These are phyloP conservation scores for Drosophila mimetica DNA, from an alignment of 2,888 invertebrate genomes.

Conservation along the genomic window DNA sequence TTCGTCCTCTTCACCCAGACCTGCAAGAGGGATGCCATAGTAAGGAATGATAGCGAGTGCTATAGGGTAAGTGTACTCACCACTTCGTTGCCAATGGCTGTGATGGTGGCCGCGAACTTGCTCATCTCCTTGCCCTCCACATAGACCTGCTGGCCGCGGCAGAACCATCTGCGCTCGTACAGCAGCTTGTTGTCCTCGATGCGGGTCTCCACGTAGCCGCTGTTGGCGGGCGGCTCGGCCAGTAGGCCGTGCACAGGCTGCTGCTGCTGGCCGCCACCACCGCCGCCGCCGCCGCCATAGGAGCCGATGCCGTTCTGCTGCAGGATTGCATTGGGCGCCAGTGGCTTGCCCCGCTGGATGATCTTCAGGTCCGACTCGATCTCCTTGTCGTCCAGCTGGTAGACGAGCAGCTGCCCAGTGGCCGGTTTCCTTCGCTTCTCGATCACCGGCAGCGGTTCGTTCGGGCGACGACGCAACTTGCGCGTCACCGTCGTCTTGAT, in stretches of 20 bases:
- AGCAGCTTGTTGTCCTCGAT: conserved; percentile 97
- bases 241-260: conserved; percentile 63
- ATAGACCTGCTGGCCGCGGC: conserved; percentile 96
- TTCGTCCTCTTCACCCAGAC: conserved; percentile 94
- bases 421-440: conserved; percentile 94
- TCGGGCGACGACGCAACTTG: conserved; percentile 95
- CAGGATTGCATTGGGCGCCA: conserved; percentile 85
- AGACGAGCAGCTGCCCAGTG: conserved; percentile 93
- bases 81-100: conserved; percentile 95
- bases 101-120: conserved; percentile 94
- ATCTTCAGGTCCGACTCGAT: conserved; percentile 93
- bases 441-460: conserved; percentile 95
- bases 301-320: conserved; percentile 84
- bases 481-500: conserved; percentile 98
- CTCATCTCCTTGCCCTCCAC: conserved; percentile 94
- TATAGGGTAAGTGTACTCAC: conserved; percentile 85
- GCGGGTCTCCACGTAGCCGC: conserved; percentile 90
- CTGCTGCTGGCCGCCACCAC: conserved; percentile 60
- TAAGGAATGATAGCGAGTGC: no score
- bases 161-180: conserved; percentile 97
- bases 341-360: conserved; percentile 88
- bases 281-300: conserved; percentile 48
- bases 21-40: no score
- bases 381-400: conserved; percentile 94
- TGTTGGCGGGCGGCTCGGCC: conserved; percentile 81